Conservation (phyloP, 2,113 vertebrate species). For the Corythaixoides concolor region DNA sequence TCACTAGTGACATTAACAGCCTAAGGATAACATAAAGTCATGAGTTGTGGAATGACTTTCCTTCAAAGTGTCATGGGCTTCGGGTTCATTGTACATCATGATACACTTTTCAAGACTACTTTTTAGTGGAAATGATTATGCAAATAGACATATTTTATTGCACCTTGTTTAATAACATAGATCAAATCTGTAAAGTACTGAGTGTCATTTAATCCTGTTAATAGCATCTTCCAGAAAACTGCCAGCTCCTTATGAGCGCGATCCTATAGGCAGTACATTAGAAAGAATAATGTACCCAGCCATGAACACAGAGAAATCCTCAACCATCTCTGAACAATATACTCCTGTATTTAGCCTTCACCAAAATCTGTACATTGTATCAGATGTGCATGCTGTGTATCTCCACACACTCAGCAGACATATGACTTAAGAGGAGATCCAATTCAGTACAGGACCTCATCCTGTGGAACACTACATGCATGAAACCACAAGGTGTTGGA, state of each 20-base stretch:
- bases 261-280: neutral
- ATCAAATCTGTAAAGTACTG: neutral
- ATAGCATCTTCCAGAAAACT: neutral
- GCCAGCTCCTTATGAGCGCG: neutral
- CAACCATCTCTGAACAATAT: neutral
- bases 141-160: neutral
- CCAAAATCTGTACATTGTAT: neutral
- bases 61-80: neutral
- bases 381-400: neutral
- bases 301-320: neutral
- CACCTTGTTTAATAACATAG: neutral
- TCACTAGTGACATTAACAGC: neutral
- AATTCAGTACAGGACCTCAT: neutral
- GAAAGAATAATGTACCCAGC: neutral
- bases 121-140: neutral
- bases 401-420: neutral
- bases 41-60: neutral
- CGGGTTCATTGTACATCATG: neutral
- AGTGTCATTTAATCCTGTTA: neutral
- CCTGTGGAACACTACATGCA: neutral
- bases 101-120: neutral
- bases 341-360: neutral
- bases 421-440: neutral
- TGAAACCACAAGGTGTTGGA: neutral
- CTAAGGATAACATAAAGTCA: neutral